Conservation (phyloP, 1,140 invertebrate species). For the Drosophila sulfurigaster region DNA sequence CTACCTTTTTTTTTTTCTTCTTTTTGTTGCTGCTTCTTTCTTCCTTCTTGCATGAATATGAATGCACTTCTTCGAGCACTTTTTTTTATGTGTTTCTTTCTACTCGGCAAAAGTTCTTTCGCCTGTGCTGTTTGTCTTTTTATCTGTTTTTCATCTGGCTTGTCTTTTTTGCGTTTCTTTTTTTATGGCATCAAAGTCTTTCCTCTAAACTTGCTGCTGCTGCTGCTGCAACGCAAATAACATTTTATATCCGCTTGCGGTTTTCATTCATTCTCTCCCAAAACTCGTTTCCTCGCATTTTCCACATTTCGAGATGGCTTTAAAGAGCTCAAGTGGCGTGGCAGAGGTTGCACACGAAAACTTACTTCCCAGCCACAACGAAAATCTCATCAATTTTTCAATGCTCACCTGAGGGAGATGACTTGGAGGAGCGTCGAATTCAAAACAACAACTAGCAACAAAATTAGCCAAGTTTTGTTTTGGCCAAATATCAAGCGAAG, state of each 20-base stretch:
- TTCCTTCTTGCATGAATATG: slow-evolving; percentile 41
- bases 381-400: slow-evolving; percentile 79
- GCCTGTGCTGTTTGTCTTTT: slow-evolving; percentile 26
- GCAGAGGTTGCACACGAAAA: background rate
- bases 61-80: slow-evolving; percentile 37
- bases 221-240: slow-evolving; percentile 23
- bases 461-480: slow-evolving; percentile 66
- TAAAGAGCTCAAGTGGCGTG: slow-evolving; percentile 38
- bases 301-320: slow-evolving; percentile 19
- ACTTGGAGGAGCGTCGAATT: background rate
- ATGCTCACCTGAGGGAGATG: slow-evolving; percentile 53
- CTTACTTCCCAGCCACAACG: background rate
- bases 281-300: slow-evolving; percentile 6
- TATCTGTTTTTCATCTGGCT: background rate
- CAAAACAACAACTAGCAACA: slow-evolving; percentile 30
- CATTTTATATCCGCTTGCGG: slow-evolving; percentile 36
- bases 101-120: slow-evolving; percentile 7
- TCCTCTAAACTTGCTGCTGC: slow-evolving; percentile 2
- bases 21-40: slow-evolving; percentile 3
- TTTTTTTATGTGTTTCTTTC: slow-evolving; percentile 22
- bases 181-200: slow-evolving; percentile 10
- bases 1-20: background rate
- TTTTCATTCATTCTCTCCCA: background rate
- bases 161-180: background rate
- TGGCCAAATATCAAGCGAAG: slow-evolving; percentile 49